Base-by-base conservation (phyloP, 2,113 vertebrate genomes). In the Apistogramma diplotaenia region DNA sequence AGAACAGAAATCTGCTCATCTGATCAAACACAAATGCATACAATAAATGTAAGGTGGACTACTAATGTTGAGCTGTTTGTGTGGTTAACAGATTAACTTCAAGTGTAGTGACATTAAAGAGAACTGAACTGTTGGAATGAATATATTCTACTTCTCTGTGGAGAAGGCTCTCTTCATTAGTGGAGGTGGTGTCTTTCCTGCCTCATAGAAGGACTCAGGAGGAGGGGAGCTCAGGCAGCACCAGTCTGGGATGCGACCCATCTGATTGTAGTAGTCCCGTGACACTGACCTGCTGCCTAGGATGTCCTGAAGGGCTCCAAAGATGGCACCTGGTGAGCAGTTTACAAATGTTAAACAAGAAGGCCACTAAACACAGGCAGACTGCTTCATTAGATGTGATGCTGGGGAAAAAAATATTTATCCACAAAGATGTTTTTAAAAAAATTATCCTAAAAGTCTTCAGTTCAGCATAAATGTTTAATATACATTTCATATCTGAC, bases 151-250 rank as follows among this genome's bases (percentile, higher is more conserved):
- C 93, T 99, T 99, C 91, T 99, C 98, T 0, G 98, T 99, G 71
- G 98, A 99, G 94, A 99, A 99, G 46, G 98, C 97, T 79, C 98
- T 97, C 91, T 99, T 99, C 97, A 99, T 99, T 53, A 99, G 61
- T 0, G 98, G 97, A 1, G 97, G 98, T 0, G 97, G 97, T 2
- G 97, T 94, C 89, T 99, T 99, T 1, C 96, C 96, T 1, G 97
- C 91, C 61, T 99, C 98, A 76, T 98, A 98, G 89, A 98, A 94
- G 59, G 96, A 96, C 89, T 99, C 97, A 19, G 98, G 94, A 0
- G 96, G 97, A 4, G 98, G 97, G 16, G 97, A 96, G 85, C 96
- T 98, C 65, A 99, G 94, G 85, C 96, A 98, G 88, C 98, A 99
- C 98, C 98, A 99, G 92, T 99, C 98, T 2, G 98, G 98, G 53